Percentiles rank a stretch among this genome's conserved stretches.
phyloP scores from a whole-genome alignment of 2,113 vertebrate genomes.

The Muntiacus reevesi region DNA sequence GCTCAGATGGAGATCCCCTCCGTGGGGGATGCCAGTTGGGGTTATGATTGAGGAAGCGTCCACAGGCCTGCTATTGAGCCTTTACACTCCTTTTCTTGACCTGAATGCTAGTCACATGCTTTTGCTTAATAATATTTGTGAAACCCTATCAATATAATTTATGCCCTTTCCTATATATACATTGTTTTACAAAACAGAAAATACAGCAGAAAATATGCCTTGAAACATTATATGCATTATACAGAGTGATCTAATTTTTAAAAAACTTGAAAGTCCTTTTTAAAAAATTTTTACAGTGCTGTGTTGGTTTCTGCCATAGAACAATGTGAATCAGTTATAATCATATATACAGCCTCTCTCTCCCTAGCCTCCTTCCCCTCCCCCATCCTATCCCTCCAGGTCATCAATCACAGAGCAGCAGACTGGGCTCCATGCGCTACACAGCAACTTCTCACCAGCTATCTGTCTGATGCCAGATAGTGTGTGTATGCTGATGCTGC shows the following conservation, averaged over 20 bases:
- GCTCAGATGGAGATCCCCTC: not conserved
- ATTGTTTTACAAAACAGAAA: not conserved
- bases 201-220: not conserved
- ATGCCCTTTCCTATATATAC: not conserved
- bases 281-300: not conserved
- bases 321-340: not conserved
- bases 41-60: not conserved
- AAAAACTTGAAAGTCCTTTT: not conserved
- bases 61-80: not conserved
- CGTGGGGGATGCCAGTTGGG: not conserved
- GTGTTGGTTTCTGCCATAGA: not conserved
- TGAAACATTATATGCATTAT: not conserved
- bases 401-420: not conserved
- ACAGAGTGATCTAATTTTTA: not conserved
- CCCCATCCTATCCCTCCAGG: not conserved
- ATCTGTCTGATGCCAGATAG: not conserved
- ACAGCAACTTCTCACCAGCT: not conserved
- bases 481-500: not conserved
- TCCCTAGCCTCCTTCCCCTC: not conserved
- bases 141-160: not conserved
- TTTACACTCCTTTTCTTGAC: not conserved
- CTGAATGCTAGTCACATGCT: not conserved
- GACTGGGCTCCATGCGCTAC: not conserved
- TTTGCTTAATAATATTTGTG: not conserved
- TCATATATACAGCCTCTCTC: not conserved